phyloP scores from a whole-genome alignment of 1,140 invertebrate genomes.

The Megalopta genalis region DNA sequence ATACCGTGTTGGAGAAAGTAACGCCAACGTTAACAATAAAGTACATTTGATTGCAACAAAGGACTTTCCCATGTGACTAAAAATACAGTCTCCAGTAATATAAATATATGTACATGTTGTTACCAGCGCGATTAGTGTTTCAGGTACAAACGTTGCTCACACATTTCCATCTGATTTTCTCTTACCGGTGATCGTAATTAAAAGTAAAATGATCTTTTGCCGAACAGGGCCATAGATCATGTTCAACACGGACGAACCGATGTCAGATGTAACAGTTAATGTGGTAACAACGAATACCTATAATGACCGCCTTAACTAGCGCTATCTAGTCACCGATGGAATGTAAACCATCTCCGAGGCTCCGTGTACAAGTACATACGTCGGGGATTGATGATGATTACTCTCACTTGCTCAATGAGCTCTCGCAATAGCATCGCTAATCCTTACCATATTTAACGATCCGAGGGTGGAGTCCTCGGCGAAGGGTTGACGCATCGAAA shows the following conservation, averaged over 20 bases:
- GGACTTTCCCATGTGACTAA: too few species aligned
- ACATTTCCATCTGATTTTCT: too few species aligned
- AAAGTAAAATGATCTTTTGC: too few species aligned
- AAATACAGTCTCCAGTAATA: neutral
- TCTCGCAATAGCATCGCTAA: constrained; percentile 35
- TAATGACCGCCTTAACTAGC: constrained; percentile 5
- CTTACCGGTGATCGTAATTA: too few species aligned
- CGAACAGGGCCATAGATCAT: neutral
- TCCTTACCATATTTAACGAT: constrained; percentile 8
- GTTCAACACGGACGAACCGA: neutral
- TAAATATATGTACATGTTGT: too few species aligned
- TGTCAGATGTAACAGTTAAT: constrained; percentile 2
- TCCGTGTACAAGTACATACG: constrained; percentile 1
- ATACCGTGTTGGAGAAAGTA: too few species aligned
- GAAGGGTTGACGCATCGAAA: neutral
- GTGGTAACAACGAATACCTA: neutral
- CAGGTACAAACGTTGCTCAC: too few species aligned
- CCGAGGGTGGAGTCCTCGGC: neutral
- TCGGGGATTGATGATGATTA: constrained; percentile 59
- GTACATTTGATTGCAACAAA: too few species aligned
- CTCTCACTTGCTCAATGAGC: constrained; percentile 57
- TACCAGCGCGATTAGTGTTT: too few species aligned
- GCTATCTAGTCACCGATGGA: neutral
- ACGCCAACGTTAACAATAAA: too few species aligned
- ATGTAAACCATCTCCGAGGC: constrained; percentile 20